Percentiles rank a stretch among this genome's conserved stretches.
Conservation (phyloP, 2,888 invertebrate species). For the Suillia variegata region DNA sequence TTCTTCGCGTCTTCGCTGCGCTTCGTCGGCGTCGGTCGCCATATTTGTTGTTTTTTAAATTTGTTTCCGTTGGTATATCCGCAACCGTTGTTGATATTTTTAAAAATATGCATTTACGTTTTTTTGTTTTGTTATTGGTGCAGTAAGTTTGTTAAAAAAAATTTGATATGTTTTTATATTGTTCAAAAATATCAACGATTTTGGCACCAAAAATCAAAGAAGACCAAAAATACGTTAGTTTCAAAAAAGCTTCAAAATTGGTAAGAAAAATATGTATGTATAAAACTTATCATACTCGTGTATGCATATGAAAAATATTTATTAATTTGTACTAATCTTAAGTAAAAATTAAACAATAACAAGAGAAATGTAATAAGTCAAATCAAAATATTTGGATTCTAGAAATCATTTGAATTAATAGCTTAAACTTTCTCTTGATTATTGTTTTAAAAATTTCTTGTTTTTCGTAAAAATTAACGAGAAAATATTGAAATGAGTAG, state of each 20-base stretch:
- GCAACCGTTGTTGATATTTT: constrained; percentile 9
- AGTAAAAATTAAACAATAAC: too few species aligned
- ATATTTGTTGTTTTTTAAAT: constrained; percentile 26
- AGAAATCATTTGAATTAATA: too few species aligned
- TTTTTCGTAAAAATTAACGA: too few species aligned
- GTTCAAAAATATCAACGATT: constrained; percentile 45
- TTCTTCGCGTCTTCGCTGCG: constrained; percentile 81
- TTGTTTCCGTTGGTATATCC: constrained; percentile 10
- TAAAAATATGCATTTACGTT: constrained; percentile 14
- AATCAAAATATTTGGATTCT: too few species aligned
- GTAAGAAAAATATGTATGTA: too few species aligned
- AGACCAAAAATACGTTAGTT: constrained; percentile 50
- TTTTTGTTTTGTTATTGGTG: constrained; percentile 12
- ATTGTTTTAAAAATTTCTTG: too few species aligned
- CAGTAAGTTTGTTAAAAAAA: constrained; percentile 20
- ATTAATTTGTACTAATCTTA: too few species aligned
- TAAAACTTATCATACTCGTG: too few species aligned
- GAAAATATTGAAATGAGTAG: too few species aligned
- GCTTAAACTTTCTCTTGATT: too few species aligned
- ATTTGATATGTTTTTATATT: constrained; percentile 3
- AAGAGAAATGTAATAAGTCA: too few species aligned
- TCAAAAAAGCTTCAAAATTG: constrained; percentile 31
- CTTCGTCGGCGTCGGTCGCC: constrained; percentile 57
- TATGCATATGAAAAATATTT: too few species aligned
- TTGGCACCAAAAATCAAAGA: constrained; percentile 37